These are phyloP conservation scores for Sialis lutaria DNA, from an alignment of 2,888 invertebrate genomes.

Conservation along the genomic window DNA sequence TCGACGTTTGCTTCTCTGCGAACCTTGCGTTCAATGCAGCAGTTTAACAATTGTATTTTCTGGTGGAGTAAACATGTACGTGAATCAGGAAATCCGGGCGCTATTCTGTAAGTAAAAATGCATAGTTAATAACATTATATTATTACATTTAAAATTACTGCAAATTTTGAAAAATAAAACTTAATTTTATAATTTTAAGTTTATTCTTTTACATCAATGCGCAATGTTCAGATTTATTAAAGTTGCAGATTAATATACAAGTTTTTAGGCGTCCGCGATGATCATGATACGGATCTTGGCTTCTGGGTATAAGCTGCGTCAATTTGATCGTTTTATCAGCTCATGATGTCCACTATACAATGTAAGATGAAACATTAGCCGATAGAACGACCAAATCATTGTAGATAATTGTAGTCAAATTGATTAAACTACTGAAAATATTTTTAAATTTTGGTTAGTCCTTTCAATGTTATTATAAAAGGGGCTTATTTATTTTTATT, in stretches of 20 bases:
- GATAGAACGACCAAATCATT: too few species aligned
- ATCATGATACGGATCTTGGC: too few species aligned
- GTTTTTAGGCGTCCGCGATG: too few species aligned
- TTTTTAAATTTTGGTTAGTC: too few species aligned
- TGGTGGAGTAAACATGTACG: constrained; percentile 85
- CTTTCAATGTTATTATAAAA: too few species aligned
- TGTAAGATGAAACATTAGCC: too few species aligned
- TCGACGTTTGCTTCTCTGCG: constrained; percentile 22
- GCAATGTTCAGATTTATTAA: too few species aligned
- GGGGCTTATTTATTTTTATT: too few species aligned
- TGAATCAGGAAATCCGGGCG: constrained; percentile 70
- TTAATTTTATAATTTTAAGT: neutral
- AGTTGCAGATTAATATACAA: too few species aligned
- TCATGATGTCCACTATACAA: neutral
- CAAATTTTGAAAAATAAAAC: neutral
- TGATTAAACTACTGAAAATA: too few species aligned
- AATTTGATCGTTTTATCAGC: neutral
- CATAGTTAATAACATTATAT: neutral
- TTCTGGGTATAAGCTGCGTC: neutral
- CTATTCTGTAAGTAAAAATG: constrained; percentile 42
- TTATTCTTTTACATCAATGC: too few species aligned
- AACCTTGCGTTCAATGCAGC: constrained; percentile 49
- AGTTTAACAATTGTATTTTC: constrained; percentile 78
- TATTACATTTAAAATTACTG: neutral
- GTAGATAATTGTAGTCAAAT: too few species aligned